Evolutionary conservation across 1,140 invertebrate genomes (phyloP).

Genomic region (Ceratosolen fusciceps): DNA sequence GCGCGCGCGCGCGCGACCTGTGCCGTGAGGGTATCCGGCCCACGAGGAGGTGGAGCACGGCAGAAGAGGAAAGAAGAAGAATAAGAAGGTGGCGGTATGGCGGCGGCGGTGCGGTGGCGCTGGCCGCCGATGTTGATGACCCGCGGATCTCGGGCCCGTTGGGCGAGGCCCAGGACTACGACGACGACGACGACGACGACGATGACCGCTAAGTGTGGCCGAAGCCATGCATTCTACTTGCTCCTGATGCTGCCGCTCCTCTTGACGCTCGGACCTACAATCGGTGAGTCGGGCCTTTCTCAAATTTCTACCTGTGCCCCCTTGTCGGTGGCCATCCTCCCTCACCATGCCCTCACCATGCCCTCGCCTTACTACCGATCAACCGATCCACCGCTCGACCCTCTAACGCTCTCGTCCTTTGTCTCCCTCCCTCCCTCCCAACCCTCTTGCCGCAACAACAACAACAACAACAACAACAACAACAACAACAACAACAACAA

Average conservation of each 20-base stretch:
- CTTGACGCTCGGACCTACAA: constrained; percentile 53
- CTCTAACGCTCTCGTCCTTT: too few relatives aligned
- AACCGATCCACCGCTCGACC: too few relatives aligned
- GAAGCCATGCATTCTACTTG: neutral
- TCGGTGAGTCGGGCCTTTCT: constrained; percentile 55
- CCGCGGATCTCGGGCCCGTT: neutral
- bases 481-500: neutral
- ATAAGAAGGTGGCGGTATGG: constrained; percentile 11
- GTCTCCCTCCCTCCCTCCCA: too few relatives aligned
- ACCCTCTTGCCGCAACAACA: neutral
- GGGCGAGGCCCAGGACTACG: constrained; percentile 37
- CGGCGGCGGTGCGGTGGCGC: constrained; percentile 10
- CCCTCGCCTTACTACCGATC: too few relatives aligned
- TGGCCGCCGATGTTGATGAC: neutral
- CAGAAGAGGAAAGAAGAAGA: constrained; percentile 19
- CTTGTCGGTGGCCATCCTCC: too few relatives aligned
- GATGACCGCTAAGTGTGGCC: constrained; percentile 7
- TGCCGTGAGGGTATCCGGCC: neutral
- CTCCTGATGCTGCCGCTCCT: constrained; percentile 41
- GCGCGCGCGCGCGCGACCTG: neutral
- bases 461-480: neutral
- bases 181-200: too few relatives aligned
- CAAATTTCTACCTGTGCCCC: neutral
- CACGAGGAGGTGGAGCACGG: constrained; percentile 27
- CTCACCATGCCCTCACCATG: too few relatives aligned